Base-by-base conservation (phyloP, 2,797 vertebrate species). In the Diplodus sargus region DNA sequence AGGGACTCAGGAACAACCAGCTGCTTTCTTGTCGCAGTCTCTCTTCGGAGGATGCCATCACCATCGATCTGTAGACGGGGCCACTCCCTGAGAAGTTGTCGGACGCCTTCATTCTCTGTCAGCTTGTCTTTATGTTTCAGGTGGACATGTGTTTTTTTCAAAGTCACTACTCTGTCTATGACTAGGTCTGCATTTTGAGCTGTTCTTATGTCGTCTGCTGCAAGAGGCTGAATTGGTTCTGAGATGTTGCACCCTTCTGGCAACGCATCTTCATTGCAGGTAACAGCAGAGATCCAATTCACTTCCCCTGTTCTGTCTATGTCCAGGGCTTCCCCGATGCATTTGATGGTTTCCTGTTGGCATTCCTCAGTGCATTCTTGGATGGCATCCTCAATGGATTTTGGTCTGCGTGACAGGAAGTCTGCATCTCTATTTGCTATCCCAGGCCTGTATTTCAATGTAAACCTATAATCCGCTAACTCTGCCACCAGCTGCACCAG, bases 391-490 rank as follows among this genome's bases (percentile, higher is more conserved):
- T 57, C 54, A 7, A 16, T 57, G 3, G 6, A 15, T 15, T 17
- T 6, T 17, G 54, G 15, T 17, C 23, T 28, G 14, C 23, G 4
- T 2, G 25, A 28, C 0, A 57, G 6, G 7, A 57, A 57, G 6
- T 57, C 23, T 25, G 54, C 54, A 56, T 28, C 54, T 16, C 23
- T 28, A 9, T 30, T 57, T 16, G 54, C 54, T 3, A 6, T 5
- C 8, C 54, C 54, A 54, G 54, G 54, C 6, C 54, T 57, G 25
- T 57, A 57, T 9, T 72, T 84, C 1, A 79, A 18, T 0, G 22
- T 63, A 1, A 77, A 76, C 4, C 72, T 34, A 8, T 68, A 80
- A 49, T 84, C 77, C 4, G 51, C 23, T 13, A 72, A 30, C 9
- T 78, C 67, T 14, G 53, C 30, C 67, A 79, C 49, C 54, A 70